These are phyloP conservation scores for Meghimatium bilineatum DNA, from an alignment of 2,888 invertebrate species.

Conservation along the genomic window DNA sequence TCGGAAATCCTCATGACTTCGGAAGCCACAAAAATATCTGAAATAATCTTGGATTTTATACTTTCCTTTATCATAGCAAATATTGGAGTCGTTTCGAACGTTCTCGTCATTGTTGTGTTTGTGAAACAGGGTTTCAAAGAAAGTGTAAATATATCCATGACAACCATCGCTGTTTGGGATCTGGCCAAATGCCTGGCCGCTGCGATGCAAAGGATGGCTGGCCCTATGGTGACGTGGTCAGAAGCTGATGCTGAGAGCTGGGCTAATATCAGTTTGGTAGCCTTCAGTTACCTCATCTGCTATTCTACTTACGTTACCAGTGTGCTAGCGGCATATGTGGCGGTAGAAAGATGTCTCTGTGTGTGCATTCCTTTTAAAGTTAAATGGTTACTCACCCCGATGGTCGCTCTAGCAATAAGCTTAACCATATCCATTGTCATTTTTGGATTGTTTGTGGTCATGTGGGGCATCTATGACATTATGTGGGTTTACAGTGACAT, in stretches of 20 bases:
- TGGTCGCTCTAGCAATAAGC: background rate
- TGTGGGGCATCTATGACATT: slow-evolving; percentile 30
- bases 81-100: slow-evolving; percentile 30
- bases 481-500: slow-evolving; percentile 21
- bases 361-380: slow-evolving; percentile 38
- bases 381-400: slow-evolving; percentile 18
- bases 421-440: slow-evolving; percentile 3
- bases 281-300: slow-evolving; percentile 19
- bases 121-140: slow-evolving; percentile 24
- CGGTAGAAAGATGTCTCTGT: slow-evolving; percentile 40
- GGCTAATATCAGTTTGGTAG: slow-evolving; percentile 30
- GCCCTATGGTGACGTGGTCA: background rate
- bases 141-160: slow-evolving; percentile 44
- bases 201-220: slow-evolving; percentile 16
- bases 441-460: slow-evolving; percentile 30
- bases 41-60: slow-evolving; percentile 70
- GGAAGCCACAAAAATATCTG: slow-evolving; percentile 41
- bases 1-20: background rate
- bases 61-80: slow-evolving; percentile 53
- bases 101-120: slow-evolving; percentile 45
- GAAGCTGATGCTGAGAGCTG: slow-evolving; percentile 36
- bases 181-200: slow-evolving; percentile 32
- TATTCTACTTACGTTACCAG: slow-evolving; percentile 40
- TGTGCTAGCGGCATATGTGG: slow-evolving; percentile 42
- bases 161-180: slow-evolving; percentile 45